A percentile compares a stretch with the other conserved stretches of the same genome.
Evolutionary conservation across 1,140 invertebrate genomes (phyloP).

Genomic region (Metaphire vulgaris): DNA sequence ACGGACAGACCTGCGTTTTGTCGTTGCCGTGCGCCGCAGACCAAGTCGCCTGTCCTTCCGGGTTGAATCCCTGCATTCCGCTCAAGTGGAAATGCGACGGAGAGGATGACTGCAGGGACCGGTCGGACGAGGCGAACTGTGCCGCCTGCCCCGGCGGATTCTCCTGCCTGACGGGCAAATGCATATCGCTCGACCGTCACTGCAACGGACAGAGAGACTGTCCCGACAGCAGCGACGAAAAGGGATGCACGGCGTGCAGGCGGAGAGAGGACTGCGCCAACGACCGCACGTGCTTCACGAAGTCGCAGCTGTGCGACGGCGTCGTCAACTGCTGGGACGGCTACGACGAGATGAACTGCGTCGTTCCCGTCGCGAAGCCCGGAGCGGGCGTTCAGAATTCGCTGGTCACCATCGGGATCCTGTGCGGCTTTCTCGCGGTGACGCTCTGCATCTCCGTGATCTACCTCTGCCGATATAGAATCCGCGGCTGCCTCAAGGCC

Average conservation of each 20-base stretch:
- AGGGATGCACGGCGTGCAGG: conserved; percentile 61
- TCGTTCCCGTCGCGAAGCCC: conserved; percentile 22
- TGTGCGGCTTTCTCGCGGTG: conserved; percentile 40
- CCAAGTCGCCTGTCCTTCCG: conserved; percentile 45
- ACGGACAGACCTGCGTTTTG: conserved; percentile 40
- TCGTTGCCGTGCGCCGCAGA: conserved; percentile 45
- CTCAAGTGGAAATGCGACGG: not conserved
- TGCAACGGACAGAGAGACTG: conserved; percentile 64
- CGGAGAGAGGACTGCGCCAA: conserved; percentile 2
- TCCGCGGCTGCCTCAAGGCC: conserved; percentile 26
- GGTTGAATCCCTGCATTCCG: conserved; percentile 8
- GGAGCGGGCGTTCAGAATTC: conserved; percentile 36
- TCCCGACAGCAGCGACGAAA: conserved; percentile 71
- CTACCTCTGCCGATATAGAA: conserved; percentile 42
- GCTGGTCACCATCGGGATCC: conserved; percentile 40
- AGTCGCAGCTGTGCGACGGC: conserved; percentile 85
- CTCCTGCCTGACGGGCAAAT: conserved; percentile 22
- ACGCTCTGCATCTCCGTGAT: conserved; percentile 41
- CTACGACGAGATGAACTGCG: conserved; percentile 69
- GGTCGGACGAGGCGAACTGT: conserved; percentile 3
- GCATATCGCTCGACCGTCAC: conserved; percentile 45
- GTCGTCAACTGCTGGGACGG: conserved; percentile 90
- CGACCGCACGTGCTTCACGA: conserved; percentile 58
- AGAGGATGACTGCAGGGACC: not conserved
- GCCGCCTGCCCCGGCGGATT: not conserved